These are phyloP conservation scores for Mionectes macconnelli DNA, from an alignment of 2,113 vertebrate genomes.

Conservation along the genomic window DNA sequence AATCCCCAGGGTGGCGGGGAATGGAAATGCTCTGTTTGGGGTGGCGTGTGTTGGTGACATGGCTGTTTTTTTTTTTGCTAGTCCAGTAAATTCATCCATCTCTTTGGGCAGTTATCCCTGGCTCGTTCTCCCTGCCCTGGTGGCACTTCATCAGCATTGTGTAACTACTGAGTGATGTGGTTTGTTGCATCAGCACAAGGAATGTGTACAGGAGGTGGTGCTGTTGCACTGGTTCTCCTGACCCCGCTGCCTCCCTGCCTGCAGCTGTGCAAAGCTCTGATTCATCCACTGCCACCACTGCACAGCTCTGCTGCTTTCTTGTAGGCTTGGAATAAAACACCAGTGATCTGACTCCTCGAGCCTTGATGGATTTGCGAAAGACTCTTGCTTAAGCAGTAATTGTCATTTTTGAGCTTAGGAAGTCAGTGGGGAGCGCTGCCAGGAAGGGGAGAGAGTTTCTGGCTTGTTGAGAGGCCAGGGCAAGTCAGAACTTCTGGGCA, in stretches of 20 bases:
- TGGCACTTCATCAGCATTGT: constrained; percentile 3
- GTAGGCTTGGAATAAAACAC: neutral
- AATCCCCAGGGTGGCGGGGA: neutral
- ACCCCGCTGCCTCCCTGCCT: neutral
- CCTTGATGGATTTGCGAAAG: neutral
- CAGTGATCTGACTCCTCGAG: neutral
- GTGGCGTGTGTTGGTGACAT: neutral
- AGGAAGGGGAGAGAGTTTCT: constrained; percentile 16
- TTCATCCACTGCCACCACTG: neutral
- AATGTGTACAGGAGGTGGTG: constrained; percentile 39
- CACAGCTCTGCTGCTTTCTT: neutral
- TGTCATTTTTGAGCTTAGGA: constrained; percentile 14
- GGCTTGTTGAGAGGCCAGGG: neutral
- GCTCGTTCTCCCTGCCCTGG: neutral
- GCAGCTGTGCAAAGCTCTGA: neutral
- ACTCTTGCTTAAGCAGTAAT: neutral
- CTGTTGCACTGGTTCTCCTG: constrained; percentile 38
- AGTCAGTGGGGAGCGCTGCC: neutral
- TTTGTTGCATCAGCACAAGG: neutral
- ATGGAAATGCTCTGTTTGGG: neutral
- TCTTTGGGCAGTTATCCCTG: neutral
- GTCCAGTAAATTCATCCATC: neutral
- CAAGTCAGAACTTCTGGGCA: constrained; percentile 41
- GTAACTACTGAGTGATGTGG: neutral
- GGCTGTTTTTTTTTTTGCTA: neutral